Evolutionary conservation across 2,797 vertebrate genomes (phyloP), one percentile per base, ranked within the genome.

Genomic region (Halcyon badia): DNA sequence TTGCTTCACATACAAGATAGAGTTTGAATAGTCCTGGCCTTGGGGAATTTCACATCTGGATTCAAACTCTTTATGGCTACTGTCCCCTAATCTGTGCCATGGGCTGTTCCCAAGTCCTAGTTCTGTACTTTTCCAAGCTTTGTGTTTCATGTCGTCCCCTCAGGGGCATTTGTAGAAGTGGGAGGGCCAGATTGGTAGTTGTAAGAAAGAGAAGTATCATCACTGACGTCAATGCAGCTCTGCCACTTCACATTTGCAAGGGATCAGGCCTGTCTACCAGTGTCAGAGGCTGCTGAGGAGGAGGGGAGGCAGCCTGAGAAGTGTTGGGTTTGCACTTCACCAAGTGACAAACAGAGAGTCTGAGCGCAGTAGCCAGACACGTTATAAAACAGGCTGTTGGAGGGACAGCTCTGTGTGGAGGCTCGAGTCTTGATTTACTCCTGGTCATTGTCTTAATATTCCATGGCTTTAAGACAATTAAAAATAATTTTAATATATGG

Each of bases 1-100:
- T 95, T 97, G 86, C 76, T 83, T 96, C 69, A 18, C 62, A 48
- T 58, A 39, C 2, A 31, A 93, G 95, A 90, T 95, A 94, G 75
- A 25, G 66, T 90, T 92, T 90, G 93, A 97, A 92, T 95, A 95
- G 87, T 72, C 66, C 31, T 84, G 33, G 70, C 87, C 89, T 92
- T 78, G 71, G 84, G 79, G 83, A 94, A 83, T 93, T 95, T 91
- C 94, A 95, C 96, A 96, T 96, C 94, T 97, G 95, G 95, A 96
- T 96, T 93, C 78, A 95, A 95, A 87, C 65, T 86, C 84, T 97
- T 94, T 85, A 97, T 97, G 95, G 91, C 91, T 96, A 96, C 96
- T 96, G 93, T 96, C 95, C 92, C 83, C 88, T 96, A 68, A 94
- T 95, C 93, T 96, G 94, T 95, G 96, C 90, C 94, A 92, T 87